Conservation (phyloP, 2,888 invertebrate species). For the Adela reaumurella region DNA sequence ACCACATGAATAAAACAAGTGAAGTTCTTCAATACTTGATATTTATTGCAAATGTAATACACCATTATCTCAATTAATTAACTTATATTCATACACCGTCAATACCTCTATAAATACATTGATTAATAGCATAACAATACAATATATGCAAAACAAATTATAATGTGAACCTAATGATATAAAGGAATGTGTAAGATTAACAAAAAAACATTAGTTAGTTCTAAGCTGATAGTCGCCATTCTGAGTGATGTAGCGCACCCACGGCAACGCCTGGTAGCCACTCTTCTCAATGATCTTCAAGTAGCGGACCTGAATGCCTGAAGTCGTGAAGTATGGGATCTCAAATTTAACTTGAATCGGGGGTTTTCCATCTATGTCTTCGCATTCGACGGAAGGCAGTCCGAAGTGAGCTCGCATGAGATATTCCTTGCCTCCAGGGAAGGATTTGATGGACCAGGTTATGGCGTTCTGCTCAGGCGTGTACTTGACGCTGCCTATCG, state of each 20-base stretch:
- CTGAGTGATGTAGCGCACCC: constrained; percentile 99
- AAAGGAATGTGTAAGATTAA: not conserved
- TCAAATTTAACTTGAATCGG: constrained; percentile 99
- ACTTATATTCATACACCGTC: no score
- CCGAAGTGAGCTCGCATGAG: constrained; percentile 98
- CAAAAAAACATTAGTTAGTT: constrained; percentile 66
- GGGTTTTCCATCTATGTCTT: constrained; percentile 93
- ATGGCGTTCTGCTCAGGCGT: constrained; percentile 96
- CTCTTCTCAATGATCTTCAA: constrained; percentile 98
- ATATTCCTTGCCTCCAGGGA: constrained; percentile 97
- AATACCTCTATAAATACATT: not conserved
- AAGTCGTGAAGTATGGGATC: constrained; percentile 98
- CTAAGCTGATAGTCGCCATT: constrained; percentile 98
- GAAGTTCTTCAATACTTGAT: no score
- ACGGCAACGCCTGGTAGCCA: constrained; percentile 97
- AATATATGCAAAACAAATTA: not conserved
- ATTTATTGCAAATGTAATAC: no score
- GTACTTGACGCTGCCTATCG: constrained; percentile 95
- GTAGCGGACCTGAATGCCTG: constrained; percentile 96
- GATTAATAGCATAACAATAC: not conserved
- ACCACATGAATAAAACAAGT: no score
- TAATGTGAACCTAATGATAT: not conserved
- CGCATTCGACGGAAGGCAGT: constrained; percentile 90
- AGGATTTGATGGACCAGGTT: constrained; percentile 96
- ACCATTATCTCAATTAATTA: no score